Base-by-base conservation (phyloP, 2,797 vertebrate genomes). In the Alfaro cultratus region DNA sequence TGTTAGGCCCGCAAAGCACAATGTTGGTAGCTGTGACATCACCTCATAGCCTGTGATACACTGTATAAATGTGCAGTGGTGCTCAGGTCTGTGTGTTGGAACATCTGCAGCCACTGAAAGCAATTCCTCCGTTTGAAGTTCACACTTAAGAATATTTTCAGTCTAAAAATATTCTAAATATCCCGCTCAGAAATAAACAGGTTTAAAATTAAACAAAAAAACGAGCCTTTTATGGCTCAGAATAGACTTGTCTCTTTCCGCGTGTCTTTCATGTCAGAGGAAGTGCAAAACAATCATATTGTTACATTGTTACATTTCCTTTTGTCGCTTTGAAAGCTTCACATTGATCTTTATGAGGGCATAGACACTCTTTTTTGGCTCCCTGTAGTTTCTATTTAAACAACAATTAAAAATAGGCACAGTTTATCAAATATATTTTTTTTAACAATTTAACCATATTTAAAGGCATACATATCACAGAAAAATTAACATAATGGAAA, bases 221-320 rank as follows among this genome's bases (percentile, higher is more conserved):
- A 87, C 83, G 31, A 86, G 87, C 86, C 95, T 96, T 96, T 96
- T 93, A 94, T 93, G 94, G 91, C 91, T 89, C 68, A 94, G 94
- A 96, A 96, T 96, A 96, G 91, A 85, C 43, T 18, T 70, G 86
- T 87, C 80, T 92, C 91, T 93, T 92, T 92, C 91, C 84, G 85
- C 39, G 76, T 81, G 80, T 90, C 96, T 96, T 96, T 96, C 95
- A 96, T 96, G 95, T 96, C 80, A 73, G 83, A 95, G 95, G 96
- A 96, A 96, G 95, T 91, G 77, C 90, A 87, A 92, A 96, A 95
- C 95, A 96, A 96, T 96, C 92, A 94, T 95, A 95, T 96, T 96
- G 95, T 96, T 96, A 86, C 95, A 96, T 96, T 96, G 96, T 96
- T 96, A 96, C 95, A 95, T 96, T 96, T 96, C 96, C 95, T 94